Percentiles rank a stretch among this genome's conserved stretches.
Evolutionary conservation across 1,140 invertebrate genomes (phyloP).

Genomic region (Zaprionus kolodkinae): DNA sequence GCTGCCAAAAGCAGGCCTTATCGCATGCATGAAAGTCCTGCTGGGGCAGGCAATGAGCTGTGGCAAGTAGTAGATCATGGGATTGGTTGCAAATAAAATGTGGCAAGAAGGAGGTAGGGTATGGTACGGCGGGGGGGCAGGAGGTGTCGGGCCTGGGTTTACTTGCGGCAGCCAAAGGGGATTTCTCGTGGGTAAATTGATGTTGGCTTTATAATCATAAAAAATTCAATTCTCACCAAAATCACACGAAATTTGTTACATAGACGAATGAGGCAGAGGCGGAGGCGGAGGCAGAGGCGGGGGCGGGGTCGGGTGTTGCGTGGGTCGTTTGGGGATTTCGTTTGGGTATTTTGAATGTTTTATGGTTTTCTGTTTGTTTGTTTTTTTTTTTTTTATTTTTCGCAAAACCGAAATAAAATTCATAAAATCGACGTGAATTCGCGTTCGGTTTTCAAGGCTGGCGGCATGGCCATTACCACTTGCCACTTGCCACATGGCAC

Average conservation of each 20-base stretch:
- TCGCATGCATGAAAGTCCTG: neutral
- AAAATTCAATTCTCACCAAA: conserved; percentile 65
- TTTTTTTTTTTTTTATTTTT: conserved; percentile 37
- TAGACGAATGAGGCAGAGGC: conserved; percentile 13
- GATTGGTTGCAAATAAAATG: conserved; percentile 56
- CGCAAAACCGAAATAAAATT: conserved; percentile 67
- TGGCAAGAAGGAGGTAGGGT: neutral
- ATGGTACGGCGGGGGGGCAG: neutral
- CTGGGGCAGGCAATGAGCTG: neutral
- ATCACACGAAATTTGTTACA: conserved; percentile 69
- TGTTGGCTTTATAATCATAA: conserved; percentile 71
- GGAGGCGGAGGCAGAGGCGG: neutral
- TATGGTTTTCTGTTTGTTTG: conserved; percentile 51
- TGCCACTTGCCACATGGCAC: neutral
- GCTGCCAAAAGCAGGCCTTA: neutral
- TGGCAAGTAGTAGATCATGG: conserved; percentile 24
- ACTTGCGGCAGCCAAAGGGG: conserved; percentile 23
- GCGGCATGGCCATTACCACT: conserved; percentile 22
- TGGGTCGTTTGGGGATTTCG: conserved; percentile 26
- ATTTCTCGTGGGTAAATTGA: conserved; percentile 57
- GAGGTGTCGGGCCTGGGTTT: neutral
- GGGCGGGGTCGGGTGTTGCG: neutral
- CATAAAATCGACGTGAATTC: conserved; percentile 70
- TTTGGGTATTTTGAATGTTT: conserved; percentile 71
- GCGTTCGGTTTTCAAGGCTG: conserved; percentile 30